Percentiles rank a stretch among this genome's conserved stretches.
Conservation (phyloP, 2,113 vertebrate genomes). For the Toxostoma redivivum region DNA sequence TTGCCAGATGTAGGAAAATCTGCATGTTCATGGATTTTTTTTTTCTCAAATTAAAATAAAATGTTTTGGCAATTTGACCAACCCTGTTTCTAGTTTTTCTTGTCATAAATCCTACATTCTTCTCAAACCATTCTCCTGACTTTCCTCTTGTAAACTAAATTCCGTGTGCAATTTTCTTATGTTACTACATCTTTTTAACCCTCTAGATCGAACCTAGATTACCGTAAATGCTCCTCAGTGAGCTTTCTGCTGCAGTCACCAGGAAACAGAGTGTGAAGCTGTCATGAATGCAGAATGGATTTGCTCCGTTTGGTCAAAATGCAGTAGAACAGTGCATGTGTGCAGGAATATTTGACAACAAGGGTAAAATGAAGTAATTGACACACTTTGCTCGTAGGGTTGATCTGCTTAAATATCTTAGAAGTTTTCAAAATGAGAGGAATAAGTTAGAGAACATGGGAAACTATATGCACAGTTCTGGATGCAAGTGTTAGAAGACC, state of each 20-base stretch:
- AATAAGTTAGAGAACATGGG: neutral
- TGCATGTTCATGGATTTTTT: neutral
- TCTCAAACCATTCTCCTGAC: neutral
- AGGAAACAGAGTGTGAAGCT: neutral
- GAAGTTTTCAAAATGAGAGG: neutral
- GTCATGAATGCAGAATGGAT: neutral
- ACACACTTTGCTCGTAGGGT: neutral
- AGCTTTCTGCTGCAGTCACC: neutral
- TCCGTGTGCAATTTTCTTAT: neutral
- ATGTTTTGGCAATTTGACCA: neutral
- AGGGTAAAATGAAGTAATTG: neutral
- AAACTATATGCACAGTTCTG: neutral
- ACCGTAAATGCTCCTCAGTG: neutral
- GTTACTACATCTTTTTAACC: neutral
- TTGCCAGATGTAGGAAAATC: neutral
- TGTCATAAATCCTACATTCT: neutral
- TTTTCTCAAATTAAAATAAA: neutral
- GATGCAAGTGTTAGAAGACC: neutral
- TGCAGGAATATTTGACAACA: neutral
- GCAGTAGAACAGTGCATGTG: accelerated
- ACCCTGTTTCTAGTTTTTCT: neutral
- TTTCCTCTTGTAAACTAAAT: neutral
- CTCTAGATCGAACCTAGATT: neutral
- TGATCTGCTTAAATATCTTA: neutral
- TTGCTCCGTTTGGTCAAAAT: neutral